Conservation (phyloP, 2,113 vertebrate genomes). For the Anoura caudifer region DNA sequence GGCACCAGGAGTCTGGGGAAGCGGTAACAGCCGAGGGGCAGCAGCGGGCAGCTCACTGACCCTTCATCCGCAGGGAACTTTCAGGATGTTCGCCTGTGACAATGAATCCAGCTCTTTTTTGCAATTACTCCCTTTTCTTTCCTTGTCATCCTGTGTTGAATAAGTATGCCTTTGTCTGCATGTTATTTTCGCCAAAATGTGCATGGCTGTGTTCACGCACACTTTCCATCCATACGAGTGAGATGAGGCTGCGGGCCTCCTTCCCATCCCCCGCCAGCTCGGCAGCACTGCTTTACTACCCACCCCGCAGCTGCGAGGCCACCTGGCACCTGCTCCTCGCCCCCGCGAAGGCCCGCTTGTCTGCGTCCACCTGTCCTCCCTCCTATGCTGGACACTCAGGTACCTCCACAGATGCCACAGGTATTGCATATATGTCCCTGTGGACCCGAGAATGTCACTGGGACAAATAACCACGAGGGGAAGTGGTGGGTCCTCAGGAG, state of each 20-base stretch:
- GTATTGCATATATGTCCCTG: neutral
- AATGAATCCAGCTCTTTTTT: neutral
- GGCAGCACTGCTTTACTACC: neutral
- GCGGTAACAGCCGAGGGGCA: neutral
- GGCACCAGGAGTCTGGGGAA: neutral
- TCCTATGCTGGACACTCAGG: rapidly evolving
- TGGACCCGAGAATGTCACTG: neutral
- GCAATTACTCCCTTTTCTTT: neutral
- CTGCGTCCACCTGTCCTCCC: neutral
- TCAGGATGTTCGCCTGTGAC: neutral
- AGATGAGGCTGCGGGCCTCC: neutral
- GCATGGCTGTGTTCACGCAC: neutral
- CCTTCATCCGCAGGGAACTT: neutral
- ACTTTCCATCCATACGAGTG: neutral
- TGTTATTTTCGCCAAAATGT: neutral
- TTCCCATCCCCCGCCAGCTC: neutral
- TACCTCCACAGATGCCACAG: neutral
- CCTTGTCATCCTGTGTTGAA: neutral
- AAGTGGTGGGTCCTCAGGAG: neutral
- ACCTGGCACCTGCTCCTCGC: neutral
- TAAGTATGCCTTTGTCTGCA: neutral
- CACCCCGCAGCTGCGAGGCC: neutral
- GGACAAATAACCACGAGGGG: neutral
- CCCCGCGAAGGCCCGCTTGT: neutral
- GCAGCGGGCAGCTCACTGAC: neutral